Evolutionary conservation across 2,888 invertebrate genomes (phyloP).

Genomic region (Hyppa rectilinea): DNA sequence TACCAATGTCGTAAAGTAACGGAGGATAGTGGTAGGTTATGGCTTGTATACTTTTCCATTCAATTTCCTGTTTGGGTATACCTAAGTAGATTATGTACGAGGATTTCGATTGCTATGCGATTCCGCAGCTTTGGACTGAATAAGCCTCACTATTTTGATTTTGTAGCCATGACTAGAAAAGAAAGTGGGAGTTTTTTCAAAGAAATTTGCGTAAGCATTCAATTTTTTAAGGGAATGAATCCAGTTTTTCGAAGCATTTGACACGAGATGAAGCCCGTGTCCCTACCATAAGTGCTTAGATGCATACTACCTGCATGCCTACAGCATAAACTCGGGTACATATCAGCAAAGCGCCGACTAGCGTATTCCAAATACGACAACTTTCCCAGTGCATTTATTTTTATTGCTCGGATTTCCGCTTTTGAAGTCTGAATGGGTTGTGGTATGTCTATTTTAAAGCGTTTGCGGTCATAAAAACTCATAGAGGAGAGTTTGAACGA

Average conservation of each 20-base stretch:
- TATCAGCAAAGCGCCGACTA: slow-evolving; percentile 28
- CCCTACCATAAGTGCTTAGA: not conserved
- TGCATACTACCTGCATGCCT: not conserved
- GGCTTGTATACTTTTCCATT: slow-evolving; percentile 24
- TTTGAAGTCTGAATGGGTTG: slow-evolving; percentile 58
- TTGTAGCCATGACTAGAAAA: not conserved
- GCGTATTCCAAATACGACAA: slow-evolving; percentile 55
- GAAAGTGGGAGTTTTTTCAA: not conserved
- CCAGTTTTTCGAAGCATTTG: slow-evolving; percentile 9
- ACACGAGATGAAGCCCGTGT: not conserved
- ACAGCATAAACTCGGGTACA: not conserved
- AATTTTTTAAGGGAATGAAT: not conserved
- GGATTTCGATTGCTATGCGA: not conserved
- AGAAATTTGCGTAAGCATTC: not conserved
- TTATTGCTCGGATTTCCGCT: slow-evolving; percentile 57
- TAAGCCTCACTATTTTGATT: not conserved
- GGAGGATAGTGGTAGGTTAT: slow-evolving; percentile 15
- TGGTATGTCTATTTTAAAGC: slow-evolving; percentile 66
- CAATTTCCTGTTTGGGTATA: slow-evolving; percentile 27
- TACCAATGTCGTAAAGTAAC: slow-evolving; percentile 55
- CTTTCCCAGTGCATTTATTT: slow-evolving; percentile 63
- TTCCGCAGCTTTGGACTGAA: not conserved
- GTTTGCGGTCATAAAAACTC: slow-evolving; percentile 65
- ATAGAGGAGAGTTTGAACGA: slow-evolving; percentile 59
- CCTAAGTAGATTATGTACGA: not conserved